Evolutionary conservation across 2,888 invertebrate species (phyloP), one percentile per base, ranked within the genome.

Genomic region (Ariolimax columbianus): DNA sequence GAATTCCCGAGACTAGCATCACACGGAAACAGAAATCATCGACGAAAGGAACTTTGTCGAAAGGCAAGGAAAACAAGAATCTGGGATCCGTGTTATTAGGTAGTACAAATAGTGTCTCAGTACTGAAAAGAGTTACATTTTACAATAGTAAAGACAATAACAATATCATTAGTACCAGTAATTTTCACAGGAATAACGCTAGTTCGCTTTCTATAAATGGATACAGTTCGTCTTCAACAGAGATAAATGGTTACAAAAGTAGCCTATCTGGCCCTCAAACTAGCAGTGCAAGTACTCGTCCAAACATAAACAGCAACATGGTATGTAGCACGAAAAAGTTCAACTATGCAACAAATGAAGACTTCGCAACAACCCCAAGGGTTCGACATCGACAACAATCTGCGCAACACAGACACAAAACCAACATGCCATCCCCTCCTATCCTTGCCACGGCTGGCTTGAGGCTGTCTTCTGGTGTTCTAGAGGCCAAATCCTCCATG

Each of bases 121-220:
- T 81, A 36, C n/a, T 82, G 59, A 82, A 82, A 19, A 55, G 75
- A 40, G 73, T 82, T 19, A 38, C 82, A 26, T 73, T 73, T 30
- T 82, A 82, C 33, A 83, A 77, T 30, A 73, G 72, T 72, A 79
- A 85, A 63, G 82, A 85, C 47, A 80, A 82, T 55, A 85, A 55
- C n/a, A 85, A 85, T 38, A 85, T 81, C 11, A 85, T 85, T 4
- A 85, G 82, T 33, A 85, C 85, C 7, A 85, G 85, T 26, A 85
- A 82, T 72, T 85, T 85, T 68, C 51, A 75, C 77, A 77, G 77
- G 47, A 72, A 77, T 30, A 70, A 66, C 43, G 23, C 43, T 33
- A 73, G 70, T n/a, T 66, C 83, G 36, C 23, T 68, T 38, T 36
- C 83, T 17, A 7, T 47, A 4, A 68, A 40, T 63, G 75, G 75